Evolutionary conservation across 2,888 invertebrate species (phyloP).

Genomic region (Syritta pipiens): DNA sequence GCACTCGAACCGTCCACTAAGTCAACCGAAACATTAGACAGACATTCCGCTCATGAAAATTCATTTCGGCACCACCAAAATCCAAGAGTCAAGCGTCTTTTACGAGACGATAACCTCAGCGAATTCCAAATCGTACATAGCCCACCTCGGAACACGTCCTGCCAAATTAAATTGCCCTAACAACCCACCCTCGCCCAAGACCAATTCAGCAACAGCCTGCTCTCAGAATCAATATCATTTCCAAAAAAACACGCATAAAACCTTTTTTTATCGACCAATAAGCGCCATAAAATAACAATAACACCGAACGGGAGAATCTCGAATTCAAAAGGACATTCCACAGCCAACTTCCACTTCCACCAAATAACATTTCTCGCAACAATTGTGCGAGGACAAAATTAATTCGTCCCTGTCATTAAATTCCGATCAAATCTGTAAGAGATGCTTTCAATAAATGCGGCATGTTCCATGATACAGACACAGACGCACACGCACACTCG

Average conservation of each 20-base stretch:
- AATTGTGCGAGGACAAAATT: constrained; percentile 25
- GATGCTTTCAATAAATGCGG: constrained; percentile 3
- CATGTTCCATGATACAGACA: background rate
- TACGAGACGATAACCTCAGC: too few relatives aligned
- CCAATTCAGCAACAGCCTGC: too few relatives aligned
- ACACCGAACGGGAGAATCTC: constrained; percentile 3
- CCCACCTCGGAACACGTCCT: too few relatives aligned
- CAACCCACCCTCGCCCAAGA: too few relatives aligned
- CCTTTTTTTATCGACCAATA: background rate
- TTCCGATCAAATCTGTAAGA: constrained; percentile 1
- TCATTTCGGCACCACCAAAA: too few relatives aligned
- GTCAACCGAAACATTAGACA: too few relatives aligned
- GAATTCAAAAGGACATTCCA: constrained; percentile 6
- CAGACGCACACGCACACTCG: background rate
- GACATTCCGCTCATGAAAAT: too few relatives aligned
- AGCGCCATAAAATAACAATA: constrained; percentile 23
- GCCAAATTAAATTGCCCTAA: too few relatives aligned
- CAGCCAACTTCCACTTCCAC: background rate
- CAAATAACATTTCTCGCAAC: constrained; percentile 2
- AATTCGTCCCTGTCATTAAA: constrained; percentile 17
- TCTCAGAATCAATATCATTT: background rate
- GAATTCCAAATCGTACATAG: too few relatives aligned
- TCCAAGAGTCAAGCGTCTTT: too few relatives aligned
- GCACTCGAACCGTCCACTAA: too few relatives aligned
- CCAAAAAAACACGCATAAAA: background rate